These are phyloP conservation scores for Myiopsitta monachus DNA, from an alignment of 2,113 vertebrate genomes.

Conservation along the genomic window DNA sequence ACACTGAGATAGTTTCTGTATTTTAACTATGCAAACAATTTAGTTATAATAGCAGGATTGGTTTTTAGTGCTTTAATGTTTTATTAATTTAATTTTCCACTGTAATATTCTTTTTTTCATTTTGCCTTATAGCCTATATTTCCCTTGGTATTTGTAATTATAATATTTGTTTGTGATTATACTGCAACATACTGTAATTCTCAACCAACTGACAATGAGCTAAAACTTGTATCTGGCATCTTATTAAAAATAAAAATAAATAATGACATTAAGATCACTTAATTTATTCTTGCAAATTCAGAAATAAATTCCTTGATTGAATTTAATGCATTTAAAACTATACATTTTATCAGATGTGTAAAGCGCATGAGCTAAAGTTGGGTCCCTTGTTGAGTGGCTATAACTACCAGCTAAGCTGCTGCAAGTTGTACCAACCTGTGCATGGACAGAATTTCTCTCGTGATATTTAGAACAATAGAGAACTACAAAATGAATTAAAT, in stretches of 20 bases:
- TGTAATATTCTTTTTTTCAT: slow-evolving; percentile 32
- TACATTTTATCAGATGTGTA: not conserved
- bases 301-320: slow-evolving; percentile 8
- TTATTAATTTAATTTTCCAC: slow-evolving; percentile 67
- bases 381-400: not conserved
- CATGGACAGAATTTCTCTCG: not conserved
- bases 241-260: slow-evolving; percentile 15
- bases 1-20: slow-evolving; percentile 31
- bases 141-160: slow-evolving; percentile 56
- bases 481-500: not conserved
- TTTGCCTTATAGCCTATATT: slow-evolving; percentile 49
- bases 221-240: not conserved
- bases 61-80: slow-evolving; percentile 46
- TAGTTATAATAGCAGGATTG: slow-evolving; percentile 27
- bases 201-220: slow-evolving; percentile 19
- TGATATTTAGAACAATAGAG: not conserved
- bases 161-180: slow-evolving; percentile 46
- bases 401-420: not conserved
- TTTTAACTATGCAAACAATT: slow-evolving; percentile 49
- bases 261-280: not conserved
- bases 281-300: not conserved
- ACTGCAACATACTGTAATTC: slow-evolving; percentile 13
- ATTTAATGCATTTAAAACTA: not conserved
- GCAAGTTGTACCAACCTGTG: not conserved
- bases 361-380: not conserved